Percentiles rank a stretch among this genome's conserved stretches.
phyloP scores from a whole-genome alignment of 37 sponge, comb jelly and placozoan species.

The Lycopodina hypogea region DNA sequence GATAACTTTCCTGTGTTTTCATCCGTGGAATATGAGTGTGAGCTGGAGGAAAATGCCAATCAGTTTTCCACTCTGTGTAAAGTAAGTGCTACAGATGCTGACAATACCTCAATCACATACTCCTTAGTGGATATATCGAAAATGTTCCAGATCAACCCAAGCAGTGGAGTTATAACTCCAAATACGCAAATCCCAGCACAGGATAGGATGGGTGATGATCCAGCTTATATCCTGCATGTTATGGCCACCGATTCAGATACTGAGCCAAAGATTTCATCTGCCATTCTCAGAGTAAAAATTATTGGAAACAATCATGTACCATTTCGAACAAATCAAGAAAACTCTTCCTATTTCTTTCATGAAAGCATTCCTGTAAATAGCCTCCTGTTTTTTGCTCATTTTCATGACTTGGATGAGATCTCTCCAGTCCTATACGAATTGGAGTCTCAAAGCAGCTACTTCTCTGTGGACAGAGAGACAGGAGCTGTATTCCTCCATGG shows the following conservation, averaged over 20 bases:
- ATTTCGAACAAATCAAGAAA: slow-evolving; percentile 4
- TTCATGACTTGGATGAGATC: slow-evolving; percentile 23
- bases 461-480: slow-evolving; percentile 12
- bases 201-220: slow-evolving; percentile 28
- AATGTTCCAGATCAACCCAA: background rate
- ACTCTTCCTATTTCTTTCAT: background rate
- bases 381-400: slow-evolving; percentile 55
- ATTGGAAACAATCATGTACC: slow-evolving; percentile 29
- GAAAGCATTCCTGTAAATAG: slow-evolving; percentile 47
- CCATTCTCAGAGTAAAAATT: slow-evolving; percentile 37
- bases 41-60: slow-evolving; percentile 1
- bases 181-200: background rate
- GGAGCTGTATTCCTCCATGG: slow-evolving; percentile 51
- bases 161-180: slow-evolving; percentile 5
- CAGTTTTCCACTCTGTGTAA: slow-evolving; percentile 3
- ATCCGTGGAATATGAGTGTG: slow-evolving; percentile 24
- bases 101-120: slow-evolving; percentile 29
- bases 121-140: background rate
- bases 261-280: slow-evolving; percentile 15
- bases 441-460: background rate
- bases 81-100: slow-evolving; percentile 47
- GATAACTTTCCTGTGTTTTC: slow-evolving; percentile 62
- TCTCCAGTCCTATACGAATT: background rate
- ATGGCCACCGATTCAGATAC: slow-evolving; percentile 35
- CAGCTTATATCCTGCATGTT: slow-evolving; percentile 35